A percentile compares a stretch with the other conserved stretches of the same genome.
These are phyloP conservation scores for Thripadectes ignobilis DNA, from an alignment of 2,797 vertebrate genomes.

Conservation along the genomic window DNA sequence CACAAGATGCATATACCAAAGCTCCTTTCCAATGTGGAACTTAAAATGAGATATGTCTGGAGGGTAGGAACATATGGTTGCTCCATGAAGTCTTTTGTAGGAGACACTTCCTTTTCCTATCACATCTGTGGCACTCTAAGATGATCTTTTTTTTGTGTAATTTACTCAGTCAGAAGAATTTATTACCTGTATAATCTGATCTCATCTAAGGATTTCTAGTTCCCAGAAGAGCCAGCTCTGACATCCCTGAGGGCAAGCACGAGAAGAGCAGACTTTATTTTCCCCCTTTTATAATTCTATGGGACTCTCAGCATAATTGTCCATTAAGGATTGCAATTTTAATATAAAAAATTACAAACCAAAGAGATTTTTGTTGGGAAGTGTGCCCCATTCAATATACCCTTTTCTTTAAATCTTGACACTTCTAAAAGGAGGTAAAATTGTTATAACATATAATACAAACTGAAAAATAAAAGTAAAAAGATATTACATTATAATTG, in stretches of 20 bases:
- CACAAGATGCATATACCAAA: not conserved
- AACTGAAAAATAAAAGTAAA: not conserved
- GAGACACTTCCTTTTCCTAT: not conserved
- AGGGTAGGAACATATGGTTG: not conserved
- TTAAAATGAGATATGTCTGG: not conserved
- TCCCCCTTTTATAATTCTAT: fast-evolving
- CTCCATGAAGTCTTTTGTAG: not conserved
- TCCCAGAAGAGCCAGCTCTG: not conserved
- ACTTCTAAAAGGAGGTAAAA: not conserved
- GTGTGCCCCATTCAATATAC: fast-evolving
- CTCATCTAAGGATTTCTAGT: not conserved
- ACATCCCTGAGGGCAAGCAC: not conserved
- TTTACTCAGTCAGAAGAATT: not conserved
- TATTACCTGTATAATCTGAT: not conserved
- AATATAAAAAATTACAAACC: not conserved
- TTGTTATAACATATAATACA: not conserved
- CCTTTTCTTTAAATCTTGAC: not conserved
- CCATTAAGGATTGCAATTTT: not conserved
- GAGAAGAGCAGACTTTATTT: not conserved
- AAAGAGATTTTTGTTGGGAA: not conserved
- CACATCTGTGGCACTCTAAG: not conserved
- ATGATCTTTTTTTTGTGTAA: not conserved
- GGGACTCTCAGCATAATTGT: not conserved
- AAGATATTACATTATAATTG: not conserved
- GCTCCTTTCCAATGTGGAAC: not conserved